Conservation (phyloP, 2,113 vertebrate genomes). For the Holacanthus passer region DNA sequence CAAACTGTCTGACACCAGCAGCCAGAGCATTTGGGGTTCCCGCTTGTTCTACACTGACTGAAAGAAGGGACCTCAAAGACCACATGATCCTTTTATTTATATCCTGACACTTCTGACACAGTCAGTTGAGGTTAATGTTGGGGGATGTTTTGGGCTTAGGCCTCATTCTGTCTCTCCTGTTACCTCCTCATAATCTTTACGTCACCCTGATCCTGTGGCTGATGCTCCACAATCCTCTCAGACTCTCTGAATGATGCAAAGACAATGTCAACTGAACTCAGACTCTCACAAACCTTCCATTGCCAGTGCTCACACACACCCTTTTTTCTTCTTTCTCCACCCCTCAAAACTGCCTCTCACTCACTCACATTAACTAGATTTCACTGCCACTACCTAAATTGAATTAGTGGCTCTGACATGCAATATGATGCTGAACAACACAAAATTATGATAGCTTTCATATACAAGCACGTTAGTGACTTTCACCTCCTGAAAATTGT, state of each 20-base stretch:
- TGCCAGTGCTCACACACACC: constrained; percentile 1
- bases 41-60: constrained; percentile 16
- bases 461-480: constrained; percentile 41
- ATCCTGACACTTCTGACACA: constrained; percentile 9
- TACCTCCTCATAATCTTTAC: constrained; percentile 24
- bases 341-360: background rate
- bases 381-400: constrained; percentile 49
- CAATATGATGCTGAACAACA: constrained; percentile 53
- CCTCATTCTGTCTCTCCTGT: constrained; percentile 45
- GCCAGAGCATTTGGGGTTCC: constrained; percentile 50
- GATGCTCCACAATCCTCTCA: constrained; percentile 38
- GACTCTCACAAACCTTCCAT: constrained; percentile 16
- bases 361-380: constrained; percentile 61
- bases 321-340: constrained; percentile 5
- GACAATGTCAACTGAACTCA: constrained; percentile 35
- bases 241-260: constrained; percentile 59
- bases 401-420: constrained; percentile 56
- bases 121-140: constrained; percentile 21
- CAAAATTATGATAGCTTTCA: constrained; percentile 35
- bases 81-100: constrained; percentile 43
- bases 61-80: constrained; percentile 50
- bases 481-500: constrained; percentile 43
- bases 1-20: constrained; percentile 54
- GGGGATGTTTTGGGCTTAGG: constrained; percentile 27
- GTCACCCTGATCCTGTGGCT: constrained; percentile 34